A percentile compares a stretch with the other conserved stretches of the same genome.
These are phyloP conservation scores for Cataglyphis livida DNA, from an alignment of 2,888 invertebrate species.

Conservation along the genomic window DNA sequence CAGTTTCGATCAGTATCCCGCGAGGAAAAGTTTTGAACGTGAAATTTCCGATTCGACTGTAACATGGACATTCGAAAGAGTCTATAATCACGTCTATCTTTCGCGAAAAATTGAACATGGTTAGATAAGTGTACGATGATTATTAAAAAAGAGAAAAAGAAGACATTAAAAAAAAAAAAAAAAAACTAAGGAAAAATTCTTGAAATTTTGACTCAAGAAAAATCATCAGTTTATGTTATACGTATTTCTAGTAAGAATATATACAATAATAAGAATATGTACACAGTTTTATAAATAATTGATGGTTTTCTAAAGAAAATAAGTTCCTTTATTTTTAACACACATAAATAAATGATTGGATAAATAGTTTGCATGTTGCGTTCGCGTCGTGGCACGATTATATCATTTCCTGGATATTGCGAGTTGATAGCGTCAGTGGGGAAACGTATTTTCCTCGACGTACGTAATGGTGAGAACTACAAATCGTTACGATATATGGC, in stretches of 20 bases:
- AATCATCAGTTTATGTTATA: not conserved
- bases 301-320: not conserved
- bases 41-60: constrained; percentile 31
- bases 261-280: too few relatives aligned
- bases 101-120: not conserved
- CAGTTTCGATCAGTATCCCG: constrained; percentile 39
- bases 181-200: not conserved
- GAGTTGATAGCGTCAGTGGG: constrained; percentile 32
- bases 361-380: constrained; percentile 12
- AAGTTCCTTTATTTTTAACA: not conserved
- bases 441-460: constrained; percentile 38
- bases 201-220: not conserved
- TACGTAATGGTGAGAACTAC: constrained; percentile 35
- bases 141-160: not conserved
- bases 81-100: constrained; percentile 7
- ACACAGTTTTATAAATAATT: not conserved
- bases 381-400: constrained; percentile 22
- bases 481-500: constrained; percentile 38
- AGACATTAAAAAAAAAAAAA: not conserved
- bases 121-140: not conserved
- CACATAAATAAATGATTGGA: not conserved
- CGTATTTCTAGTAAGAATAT: not conserved
- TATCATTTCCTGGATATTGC: constrained; percentile 32
- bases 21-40: constrained; percentile 29
- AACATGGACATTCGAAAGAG: constrained; percentile 8